Evolutionary conservation across 2,888 invertebrate genomes (phyloP).

Genomic region (Acanthococcus lagerstroemiae): DNA sequence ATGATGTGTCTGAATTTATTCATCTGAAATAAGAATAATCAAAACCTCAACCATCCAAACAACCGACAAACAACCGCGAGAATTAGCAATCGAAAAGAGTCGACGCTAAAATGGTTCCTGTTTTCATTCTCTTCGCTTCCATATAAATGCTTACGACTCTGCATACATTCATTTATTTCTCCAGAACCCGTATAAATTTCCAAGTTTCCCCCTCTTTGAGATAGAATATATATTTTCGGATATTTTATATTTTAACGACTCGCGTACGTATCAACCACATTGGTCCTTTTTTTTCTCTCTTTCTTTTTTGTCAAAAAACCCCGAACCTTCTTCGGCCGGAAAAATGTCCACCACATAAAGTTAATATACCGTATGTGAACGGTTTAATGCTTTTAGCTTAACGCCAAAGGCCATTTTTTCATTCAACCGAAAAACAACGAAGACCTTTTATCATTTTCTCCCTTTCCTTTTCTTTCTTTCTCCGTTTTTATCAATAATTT

Average conservation of each 20-base stretch:
- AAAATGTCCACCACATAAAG: conserved; percentile 30
- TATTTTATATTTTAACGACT: conserved; percentile 20
- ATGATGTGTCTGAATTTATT: too few relatives aligned
- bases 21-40: too few relatives aligned
- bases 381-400: conserved; percentile 27
- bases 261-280: conserved; percentile 8
- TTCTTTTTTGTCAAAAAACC: conserved; percentile 1
- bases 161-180: conserved; percentile 19
- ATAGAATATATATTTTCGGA: conserved; percentile 2
- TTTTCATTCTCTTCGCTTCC: too few relatives aligned
- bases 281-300: conserved; percentile 5
- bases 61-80: too few relatives aligned
- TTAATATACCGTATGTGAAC: conserved; percentile 29
- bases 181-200: conserved; percentile 7
- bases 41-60: too few relatives aligned
- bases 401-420: conserved; percentile 24
- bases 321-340: conserved; percentile 27
- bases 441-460: conserved; percentile 19
- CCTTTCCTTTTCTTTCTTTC: not conserved
- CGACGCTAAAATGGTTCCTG: too few relatives aligned
- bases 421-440: conserved; percentile 30
- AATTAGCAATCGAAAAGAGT: too few relatives aligned
- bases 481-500: conserved; percentile 5
- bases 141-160: too few relatives aligned
- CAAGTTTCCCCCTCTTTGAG: conserved; percentile 10